phyloP scores from a whole-genome alignment of 2,113 vertebrate genomes.

The Rostratula benghalensis region DNA sequence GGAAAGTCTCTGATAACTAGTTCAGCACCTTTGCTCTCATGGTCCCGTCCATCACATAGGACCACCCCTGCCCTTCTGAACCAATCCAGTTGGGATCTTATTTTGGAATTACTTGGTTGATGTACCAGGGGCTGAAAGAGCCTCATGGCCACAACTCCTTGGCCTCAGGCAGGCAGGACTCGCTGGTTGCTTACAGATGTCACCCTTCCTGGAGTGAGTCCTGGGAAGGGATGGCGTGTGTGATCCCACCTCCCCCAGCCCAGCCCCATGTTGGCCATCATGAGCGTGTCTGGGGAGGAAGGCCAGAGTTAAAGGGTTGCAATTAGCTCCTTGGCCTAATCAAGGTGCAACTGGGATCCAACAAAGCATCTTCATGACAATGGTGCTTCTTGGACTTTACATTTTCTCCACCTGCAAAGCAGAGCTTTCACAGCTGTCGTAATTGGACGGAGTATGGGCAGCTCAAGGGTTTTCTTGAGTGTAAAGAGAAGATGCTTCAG shows the following conservation, averaged over 20 bases:
- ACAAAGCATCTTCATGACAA: not conserved
- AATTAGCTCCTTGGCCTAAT: not conserved
- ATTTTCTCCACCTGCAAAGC: not conserved
- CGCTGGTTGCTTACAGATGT: not conserved
- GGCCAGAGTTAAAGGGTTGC: not conserved
- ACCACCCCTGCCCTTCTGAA: not conserved
- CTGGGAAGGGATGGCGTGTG: accelerated
- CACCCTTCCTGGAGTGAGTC: not conserved
- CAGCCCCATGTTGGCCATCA: accelerated
- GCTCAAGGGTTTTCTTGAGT: not conserved
- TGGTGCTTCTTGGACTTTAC: not conserved
- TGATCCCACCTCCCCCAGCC: accelerated
- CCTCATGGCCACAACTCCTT: not conserved
- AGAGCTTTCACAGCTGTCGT: not conserved
- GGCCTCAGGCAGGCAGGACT: not conserved
- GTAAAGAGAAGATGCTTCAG: not conserved
- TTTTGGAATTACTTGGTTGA: not conserved
- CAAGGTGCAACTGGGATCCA: not conserved
- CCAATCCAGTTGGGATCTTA: not conserved
- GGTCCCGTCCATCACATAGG: not conserved
- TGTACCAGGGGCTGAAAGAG: not conserved
- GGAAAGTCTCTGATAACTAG: not conserved
- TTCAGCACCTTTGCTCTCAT: not conserved
- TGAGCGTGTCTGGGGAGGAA: not conserved
- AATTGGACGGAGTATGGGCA: not conserved